phyloP scores from a whole-genome alignment of 2,113 vertebrate species.

The Chloroceryle aenea region DNA sequence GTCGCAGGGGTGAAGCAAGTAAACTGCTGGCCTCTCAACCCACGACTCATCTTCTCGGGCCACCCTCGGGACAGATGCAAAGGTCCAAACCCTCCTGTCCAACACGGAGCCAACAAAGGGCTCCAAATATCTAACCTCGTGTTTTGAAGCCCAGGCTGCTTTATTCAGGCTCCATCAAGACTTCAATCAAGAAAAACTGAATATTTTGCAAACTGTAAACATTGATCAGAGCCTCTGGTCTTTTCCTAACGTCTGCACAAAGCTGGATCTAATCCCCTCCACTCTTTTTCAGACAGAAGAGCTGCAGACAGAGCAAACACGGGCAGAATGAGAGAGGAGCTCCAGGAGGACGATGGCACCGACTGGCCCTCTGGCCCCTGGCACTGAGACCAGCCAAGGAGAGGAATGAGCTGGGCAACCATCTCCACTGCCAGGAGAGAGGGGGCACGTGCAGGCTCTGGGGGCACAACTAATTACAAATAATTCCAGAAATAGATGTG shows the following conservation, averaged over 20 bases:
- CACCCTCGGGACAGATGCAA: not conserved
- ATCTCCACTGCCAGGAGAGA: accelerated
- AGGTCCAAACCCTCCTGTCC: not conserved
- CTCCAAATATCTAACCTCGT: not conserved
- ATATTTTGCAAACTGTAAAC: not conserved
- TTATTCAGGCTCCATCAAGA: not conserved
- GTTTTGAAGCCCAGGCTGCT: not conserved
- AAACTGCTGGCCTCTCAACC: not conserved
- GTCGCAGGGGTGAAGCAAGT: not conserved
- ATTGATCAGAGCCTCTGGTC: not conserved
- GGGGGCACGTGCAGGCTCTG: accelerated
- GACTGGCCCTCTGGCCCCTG: accelerated
- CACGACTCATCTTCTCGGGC: not conserved
- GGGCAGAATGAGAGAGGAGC: not conserved
- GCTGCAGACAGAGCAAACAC: not conserved
- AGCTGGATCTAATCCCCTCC: not conserved
- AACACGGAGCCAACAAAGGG: not conserved
- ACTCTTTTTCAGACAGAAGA: not conserved
- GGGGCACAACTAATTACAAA: not conserved
- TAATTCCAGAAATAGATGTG: not conserved
- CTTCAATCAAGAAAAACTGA: not conserved
- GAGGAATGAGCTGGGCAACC: not conserved
- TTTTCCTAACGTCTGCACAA: not conserved
- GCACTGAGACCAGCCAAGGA: accelerated
- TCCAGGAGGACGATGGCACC: not conserved